These are phyloP conservation scores for Eulemur mongoz DNA, from an alignment of 2,797 vertebrate species.

Conservation along the genomic window DNA sequence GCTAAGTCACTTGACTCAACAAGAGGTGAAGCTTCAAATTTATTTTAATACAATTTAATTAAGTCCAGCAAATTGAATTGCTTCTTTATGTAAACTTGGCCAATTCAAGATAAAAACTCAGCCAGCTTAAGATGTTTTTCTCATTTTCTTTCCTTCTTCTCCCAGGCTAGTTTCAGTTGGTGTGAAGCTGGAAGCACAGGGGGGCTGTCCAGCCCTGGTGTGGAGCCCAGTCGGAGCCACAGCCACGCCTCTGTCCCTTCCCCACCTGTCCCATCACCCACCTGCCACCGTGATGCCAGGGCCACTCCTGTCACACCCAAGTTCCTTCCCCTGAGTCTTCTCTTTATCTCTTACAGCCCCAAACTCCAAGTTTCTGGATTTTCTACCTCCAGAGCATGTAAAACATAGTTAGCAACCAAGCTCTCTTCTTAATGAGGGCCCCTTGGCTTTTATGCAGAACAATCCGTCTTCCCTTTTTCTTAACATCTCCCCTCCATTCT, in stretches of 20 bases:
- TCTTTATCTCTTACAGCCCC: not conserved
- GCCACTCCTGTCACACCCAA: not conserved
- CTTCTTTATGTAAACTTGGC: not conserved
- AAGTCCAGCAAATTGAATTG: not conserved
- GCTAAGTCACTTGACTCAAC: not conserved
- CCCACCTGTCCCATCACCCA: not conserved
- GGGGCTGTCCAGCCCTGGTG: not conserved
- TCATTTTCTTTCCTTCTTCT: not conserved
- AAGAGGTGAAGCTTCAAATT: not conserved
- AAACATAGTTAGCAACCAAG: not conserved
- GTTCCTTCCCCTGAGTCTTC: not conserved
- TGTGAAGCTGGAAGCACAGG: not conserved
- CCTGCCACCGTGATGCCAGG: fast-evolving
- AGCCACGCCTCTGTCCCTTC: not conserved
- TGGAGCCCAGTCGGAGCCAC: not conserved
- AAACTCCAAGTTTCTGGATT: not conserved
- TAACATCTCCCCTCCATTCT: not conserved
- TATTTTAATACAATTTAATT: constrained; percentile 26
- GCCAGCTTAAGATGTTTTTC: not conserved
- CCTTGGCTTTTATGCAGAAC: not conserved
- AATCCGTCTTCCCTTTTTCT: not conserved
- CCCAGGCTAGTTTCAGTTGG: not conserved
- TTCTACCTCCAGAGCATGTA: not conserved
- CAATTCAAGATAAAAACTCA: constrained; percentile 8
- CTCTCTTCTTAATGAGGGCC: not conserved